Evolutionary conservation across 2,797 vertebrate genomes (phyloP).

Genomic region (Pseudochirops cupreus): DNA sequence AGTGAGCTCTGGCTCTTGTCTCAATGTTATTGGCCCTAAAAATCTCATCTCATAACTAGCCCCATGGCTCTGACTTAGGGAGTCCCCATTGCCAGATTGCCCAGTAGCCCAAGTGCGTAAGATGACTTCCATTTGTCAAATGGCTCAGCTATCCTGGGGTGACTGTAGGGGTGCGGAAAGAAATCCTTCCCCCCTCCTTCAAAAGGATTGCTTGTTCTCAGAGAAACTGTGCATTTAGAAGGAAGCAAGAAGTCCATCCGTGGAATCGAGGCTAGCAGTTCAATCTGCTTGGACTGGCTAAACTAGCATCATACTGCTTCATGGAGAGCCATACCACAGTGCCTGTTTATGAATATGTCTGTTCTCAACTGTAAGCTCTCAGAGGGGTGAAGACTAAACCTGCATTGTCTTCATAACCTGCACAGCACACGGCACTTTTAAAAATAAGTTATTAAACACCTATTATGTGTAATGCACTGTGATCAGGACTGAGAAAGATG

Average conservation of each 20-base stretch:
- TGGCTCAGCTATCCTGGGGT: conserved; percentile 16
- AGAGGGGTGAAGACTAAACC: not conserved
- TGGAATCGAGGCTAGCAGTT: not conserved
- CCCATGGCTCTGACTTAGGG: not conserved
- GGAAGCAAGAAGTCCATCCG: not conserved
- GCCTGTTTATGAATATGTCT: not conserved
- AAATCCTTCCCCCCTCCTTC: not conserved
- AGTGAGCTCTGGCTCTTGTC: not conserved
- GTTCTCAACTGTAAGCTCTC: not conserved
- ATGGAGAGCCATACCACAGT: not conserved
- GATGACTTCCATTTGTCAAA: conserved; percentile 15
- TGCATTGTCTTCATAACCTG: not conserved
- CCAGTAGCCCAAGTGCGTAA: not conserved
- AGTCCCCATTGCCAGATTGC: not conserved
- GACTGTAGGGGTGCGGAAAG: not conserved
- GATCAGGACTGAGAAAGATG: not conserved
- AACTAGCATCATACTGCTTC: not conserved
- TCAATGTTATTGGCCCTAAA: conserved; percentile 17
- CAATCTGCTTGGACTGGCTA: not conserved
- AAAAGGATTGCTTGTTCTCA: not conserved
- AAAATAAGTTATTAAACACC: not conserved
- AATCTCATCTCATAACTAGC: not conserved
- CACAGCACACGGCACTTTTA: not conserved
- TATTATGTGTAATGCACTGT: not conserved
- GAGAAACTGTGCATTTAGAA: not conserved